Conservation (phyloP, 2,888 invertebrate genomes). For the Drosophila bunnanda region DNA sequence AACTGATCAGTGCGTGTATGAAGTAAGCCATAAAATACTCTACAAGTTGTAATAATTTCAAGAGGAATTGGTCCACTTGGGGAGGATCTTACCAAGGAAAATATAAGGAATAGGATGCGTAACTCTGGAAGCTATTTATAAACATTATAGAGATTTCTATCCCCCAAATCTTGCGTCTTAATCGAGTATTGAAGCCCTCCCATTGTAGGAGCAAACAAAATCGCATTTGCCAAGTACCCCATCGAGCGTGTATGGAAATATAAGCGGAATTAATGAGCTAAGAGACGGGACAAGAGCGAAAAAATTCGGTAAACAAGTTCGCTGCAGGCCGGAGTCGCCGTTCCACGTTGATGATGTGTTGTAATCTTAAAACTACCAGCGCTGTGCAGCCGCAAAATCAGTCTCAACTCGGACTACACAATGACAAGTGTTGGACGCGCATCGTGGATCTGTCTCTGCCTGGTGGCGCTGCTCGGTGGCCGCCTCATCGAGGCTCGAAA, state of each 20-base stretch:
- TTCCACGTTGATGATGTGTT: slow-evolving; percentile 37
- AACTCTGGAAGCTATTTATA: neutral
- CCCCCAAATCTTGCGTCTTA: neutral
- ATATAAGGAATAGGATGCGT: neutral
- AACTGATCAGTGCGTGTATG: neutral
- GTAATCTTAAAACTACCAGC: slow-evolving; percentile 63
- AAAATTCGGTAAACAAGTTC: slow-evolving; percentile 47
- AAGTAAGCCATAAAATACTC: slow-evolving; percentile 9
- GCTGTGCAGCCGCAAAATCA: slow-evolving; percentile 49
- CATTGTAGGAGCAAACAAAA: neutral
- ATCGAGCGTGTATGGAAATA: slow-evolving; percentile 16
- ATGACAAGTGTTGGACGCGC: slow-evolving; percentile 47
- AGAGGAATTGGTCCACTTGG: neutral
- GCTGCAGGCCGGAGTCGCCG: slow-evolving; percentile 26
- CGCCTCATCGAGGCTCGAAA: slow-evolving; percentile 67
- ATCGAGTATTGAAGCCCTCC: neutral
- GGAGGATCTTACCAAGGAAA: neutral
- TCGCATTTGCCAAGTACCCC: slow-evolving; percentile 2
- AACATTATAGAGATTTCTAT: neutral
- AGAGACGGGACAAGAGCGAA: slow-evolving; percentile 20
- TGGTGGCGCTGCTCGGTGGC: slow-evolving; percentile 11
- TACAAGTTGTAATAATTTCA: neutral
- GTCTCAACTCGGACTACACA: slow-evolving; percentile 49
- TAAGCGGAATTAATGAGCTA: slow-evolving; percentile 43
- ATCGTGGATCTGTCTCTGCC: slow-evolving; percentile 12